Evolutionary conservation across 2,797 vertebrate species (phyloP).

Genomic region (Serranus cabrilla): DNA sequence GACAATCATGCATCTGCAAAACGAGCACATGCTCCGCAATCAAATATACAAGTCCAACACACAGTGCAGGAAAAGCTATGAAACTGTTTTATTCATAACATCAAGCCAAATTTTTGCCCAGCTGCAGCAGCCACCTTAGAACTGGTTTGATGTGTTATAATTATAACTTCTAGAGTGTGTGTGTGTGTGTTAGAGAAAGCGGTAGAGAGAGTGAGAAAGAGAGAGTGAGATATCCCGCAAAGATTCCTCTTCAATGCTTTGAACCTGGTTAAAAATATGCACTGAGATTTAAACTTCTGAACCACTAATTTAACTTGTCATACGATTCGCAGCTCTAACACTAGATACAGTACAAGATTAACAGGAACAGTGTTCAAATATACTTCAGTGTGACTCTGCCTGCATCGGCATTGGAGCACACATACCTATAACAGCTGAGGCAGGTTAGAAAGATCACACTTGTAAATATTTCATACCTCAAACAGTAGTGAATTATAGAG

Average conservation of each 20-base stretch:
- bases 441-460: constrained; percentile 49
- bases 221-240: constrained; percentile 31
- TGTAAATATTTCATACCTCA: constrained; percentile 69
- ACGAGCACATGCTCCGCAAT: constrained; percentile 7
- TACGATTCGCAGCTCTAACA: constrained; percentile 21
- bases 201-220: constrained; percentile 8
- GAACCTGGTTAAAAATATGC: constrained; percentile 63
- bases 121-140: constrained; percentile 39
- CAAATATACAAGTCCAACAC: not conserved
- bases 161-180: constrained; percentile 47
- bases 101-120: constrained; percentile 36
- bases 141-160: constrained; percentile 48
- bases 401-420: constrained; percentile 37
- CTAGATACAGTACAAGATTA: constrained; percentile 15
- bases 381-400: not conserved
- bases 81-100: constrained; percentile 25
- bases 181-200: not conserved
- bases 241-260: constrained; percentile 31
- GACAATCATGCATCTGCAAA: not conserved
- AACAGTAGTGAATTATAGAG: constrained; percentile 64
- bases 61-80: not conserved
- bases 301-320: constrained; percentile 58
- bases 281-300: constrained; percentile 45
- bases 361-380: not conserved
- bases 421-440: constrained; percentile 39